A percentile compares a stretch with the other conserved stretches of the same genome.
phyloP scores from a whole-genome alignment of 2,888 invertebrate species.

The Clitarchus hookeri region DNA sequence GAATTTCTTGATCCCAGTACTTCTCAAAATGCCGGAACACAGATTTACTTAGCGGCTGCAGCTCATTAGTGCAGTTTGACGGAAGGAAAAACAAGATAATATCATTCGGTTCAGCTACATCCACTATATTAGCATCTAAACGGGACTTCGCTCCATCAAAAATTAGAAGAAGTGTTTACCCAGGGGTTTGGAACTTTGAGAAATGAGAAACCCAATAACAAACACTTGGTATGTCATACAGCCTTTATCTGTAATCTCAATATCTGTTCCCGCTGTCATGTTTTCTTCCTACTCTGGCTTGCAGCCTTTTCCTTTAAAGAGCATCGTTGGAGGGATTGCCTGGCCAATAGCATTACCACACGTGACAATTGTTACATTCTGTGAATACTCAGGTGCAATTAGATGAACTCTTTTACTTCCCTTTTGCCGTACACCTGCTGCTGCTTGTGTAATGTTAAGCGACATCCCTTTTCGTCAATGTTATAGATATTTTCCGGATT shows the following conservation, averaged over 20 bases:
- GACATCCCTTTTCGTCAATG: background rate
- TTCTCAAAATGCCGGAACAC: conserved; percentile 49
- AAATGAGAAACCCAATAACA: conserved; percentile 41
- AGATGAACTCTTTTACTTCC: background rate
- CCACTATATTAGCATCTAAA: conserved; percentile 48
- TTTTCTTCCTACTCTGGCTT: conserved; percentile 23
- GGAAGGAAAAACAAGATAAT: conserved; percentile 50
- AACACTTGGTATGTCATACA: conserved; percentile 10
- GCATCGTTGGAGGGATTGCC: too few species aligned
- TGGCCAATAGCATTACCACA: too few species aligned
- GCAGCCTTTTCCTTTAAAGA: conserved; percentile 18
- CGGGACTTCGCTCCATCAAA: conserved; percentile 49
- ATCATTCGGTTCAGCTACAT: conserved; percentile 46
- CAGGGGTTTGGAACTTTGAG: conserved; percentile 43
- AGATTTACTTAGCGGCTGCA: conserved; percentile 50
- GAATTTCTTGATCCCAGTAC: conserved; percentile 49
- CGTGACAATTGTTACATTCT: background rate
- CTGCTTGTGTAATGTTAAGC: background rate
- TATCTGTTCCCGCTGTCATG: conserved; percentile 2
- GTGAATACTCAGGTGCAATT: background rate
- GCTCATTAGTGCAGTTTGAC: conserved; percentile 51
- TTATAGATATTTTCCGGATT: background rate
- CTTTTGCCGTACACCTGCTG: background rate
- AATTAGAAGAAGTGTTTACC: conserved; percentile 44
- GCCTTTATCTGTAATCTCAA: conserved; percentile 11